Conservation (phyloP, 2,888 invertebrate genomes). For the Sisyra nigra region DNA sequence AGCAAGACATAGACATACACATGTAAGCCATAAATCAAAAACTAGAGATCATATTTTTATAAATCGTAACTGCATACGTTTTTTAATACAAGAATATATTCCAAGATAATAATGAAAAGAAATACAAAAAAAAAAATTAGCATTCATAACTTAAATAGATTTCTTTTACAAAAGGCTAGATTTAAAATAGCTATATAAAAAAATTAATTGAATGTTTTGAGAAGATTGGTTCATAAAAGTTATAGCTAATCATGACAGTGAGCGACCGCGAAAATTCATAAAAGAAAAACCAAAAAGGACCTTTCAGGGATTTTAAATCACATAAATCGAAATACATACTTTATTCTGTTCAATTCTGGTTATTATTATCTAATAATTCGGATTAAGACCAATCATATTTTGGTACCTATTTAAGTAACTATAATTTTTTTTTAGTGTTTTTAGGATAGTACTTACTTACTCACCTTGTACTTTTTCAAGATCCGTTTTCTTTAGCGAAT, state of each 20-base stretch:
- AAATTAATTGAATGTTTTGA: not conserved
- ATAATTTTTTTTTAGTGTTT: no score
- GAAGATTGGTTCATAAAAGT: no score
- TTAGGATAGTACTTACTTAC: no score
- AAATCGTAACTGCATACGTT: not conserved
- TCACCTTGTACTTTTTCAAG: no score
- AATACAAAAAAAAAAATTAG: no score
- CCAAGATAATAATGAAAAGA: no score
- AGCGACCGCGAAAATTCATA: not conserved
- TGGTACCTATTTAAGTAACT: not conserved
- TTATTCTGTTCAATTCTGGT: not conserved
- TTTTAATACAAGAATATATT: no score
- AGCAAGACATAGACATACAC: not conserved
- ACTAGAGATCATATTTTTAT: no score
- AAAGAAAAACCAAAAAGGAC: not conserved
- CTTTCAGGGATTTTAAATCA: not conserved
- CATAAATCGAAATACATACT: no score
- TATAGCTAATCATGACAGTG: not conserved
- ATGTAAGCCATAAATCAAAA: not conserved
- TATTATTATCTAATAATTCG: not conserved
- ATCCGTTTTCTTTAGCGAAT: no score
- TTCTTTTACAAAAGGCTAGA: not conserved
- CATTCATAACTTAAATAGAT: not conserved
- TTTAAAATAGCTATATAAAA: not conserved
- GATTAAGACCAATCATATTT: not conserved